Conservation (phyloP, 1,140 invertebrate species). For the Drosophila nannoptera region DNA sequence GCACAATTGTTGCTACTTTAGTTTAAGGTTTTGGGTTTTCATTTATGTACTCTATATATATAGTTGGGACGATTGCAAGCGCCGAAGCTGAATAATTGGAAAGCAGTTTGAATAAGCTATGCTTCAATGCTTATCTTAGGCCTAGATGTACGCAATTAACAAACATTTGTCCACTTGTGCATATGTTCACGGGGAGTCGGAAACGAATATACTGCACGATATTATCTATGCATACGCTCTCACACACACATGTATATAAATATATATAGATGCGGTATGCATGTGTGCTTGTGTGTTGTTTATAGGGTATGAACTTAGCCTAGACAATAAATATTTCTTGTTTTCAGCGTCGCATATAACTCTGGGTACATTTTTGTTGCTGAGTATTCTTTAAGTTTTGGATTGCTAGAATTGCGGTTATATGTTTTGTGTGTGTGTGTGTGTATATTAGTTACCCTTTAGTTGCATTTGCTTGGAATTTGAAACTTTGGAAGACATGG, state of each 20-base stretch:
- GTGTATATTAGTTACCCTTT: conserved; percentile 36
- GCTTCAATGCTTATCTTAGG: conserved; percentile 50
- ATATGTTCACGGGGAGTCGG: neutral
- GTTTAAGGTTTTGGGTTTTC: conserved; percentile 10
- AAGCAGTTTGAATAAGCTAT: conserved; percentile 57
- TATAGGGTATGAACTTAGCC: conserved; percentile 64
- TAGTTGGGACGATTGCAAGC: conserved; percentile 25
- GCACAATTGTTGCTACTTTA: conserved; percentile 20
- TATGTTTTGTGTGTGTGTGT: conserved; percentile 25
- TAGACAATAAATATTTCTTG: conserved; percentile 66
- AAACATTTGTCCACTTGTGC: conserved; percentile 18
- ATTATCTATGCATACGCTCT: neutral
- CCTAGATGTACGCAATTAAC: conserved; percentile 16
- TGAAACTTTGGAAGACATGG: conserved; percentile 40
- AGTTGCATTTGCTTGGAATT: conserved; percentile 32
- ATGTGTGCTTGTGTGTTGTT: conserved; percentile 28
- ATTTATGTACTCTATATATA: conserved; percentile 2
- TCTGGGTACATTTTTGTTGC: conserved; percentile 7
- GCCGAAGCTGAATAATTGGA: conserved; percentile 30
- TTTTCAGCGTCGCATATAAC: conserved; percentile 25
- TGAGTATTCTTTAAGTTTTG: conserved; percentile 32
- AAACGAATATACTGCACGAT: neutral
- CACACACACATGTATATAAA: conserved; percentile 8
- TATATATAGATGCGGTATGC: conserved; percentile 34
- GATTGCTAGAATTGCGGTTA: conserved; percentile 72